Conservation (phyloP, 2,113 vertebrate species). For the Callionymus lyra region DNA sequence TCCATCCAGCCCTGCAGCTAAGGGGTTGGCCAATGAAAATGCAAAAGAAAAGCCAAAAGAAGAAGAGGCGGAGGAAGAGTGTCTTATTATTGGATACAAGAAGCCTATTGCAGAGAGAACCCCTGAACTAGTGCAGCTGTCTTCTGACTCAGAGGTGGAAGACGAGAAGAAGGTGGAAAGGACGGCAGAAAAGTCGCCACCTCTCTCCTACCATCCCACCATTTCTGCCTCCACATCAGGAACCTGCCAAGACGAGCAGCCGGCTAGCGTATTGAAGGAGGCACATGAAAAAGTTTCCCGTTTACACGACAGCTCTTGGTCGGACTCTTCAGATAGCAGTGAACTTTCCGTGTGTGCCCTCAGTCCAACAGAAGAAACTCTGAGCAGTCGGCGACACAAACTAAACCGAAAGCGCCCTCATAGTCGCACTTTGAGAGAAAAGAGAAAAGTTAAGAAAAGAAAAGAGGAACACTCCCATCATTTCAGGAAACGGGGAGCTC, state of each 20-base stretch:
- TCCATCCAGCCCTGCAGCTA: constrained; percentile 4
- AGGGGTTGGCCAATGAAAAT: too few relatives aligned
- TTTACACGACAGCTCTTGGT: constrained; percentile 8
- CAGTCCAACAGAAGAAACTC: not conserved
- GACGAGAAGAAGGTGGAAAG: constrained; percentile 43
- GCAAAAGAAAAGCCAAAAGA: constrained; percentile 24
- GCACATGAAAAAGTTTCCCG: too few relatives aligned
- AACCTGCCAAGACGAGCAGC: not conserved
- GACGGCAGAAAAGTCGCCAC: not conserved
- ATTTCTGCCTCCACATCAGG: constrained; percentile 38
- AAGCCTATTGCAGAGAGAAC: constrained; percentile 87
- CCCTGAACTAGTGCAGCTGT: constrained; percentile 84
- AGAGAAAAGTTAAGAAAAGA: constrained; percentile 5
- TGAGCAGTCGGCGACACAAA: not conserved
- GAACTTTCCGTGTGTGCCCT: constrained; percentile 11
- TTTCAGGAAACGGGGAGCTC: constrained; percentile 14
- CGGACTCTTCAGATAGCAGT: constrained; percentile 13
- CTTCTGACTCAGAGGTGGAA: constrained; percentile 75
- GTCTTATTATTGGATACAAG: constrained; percentile 84
- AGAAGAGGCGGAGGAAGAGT: constrained; percentile 55
- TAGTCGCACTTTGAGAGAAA: not conserved
- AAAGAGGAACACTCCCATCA: not conserved
- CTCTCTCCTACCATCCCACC: constrained; percentile 10
- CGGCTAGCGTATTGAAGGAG: too few relatives aligned
- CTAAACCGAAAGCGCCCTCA: constrained; percentile 5